Percentiles rank a stretch among this genome's conserved stretches.
Conservation (phyloP, 2,888 invertebrate species). For the Eupithecia insigniata region DNA sequence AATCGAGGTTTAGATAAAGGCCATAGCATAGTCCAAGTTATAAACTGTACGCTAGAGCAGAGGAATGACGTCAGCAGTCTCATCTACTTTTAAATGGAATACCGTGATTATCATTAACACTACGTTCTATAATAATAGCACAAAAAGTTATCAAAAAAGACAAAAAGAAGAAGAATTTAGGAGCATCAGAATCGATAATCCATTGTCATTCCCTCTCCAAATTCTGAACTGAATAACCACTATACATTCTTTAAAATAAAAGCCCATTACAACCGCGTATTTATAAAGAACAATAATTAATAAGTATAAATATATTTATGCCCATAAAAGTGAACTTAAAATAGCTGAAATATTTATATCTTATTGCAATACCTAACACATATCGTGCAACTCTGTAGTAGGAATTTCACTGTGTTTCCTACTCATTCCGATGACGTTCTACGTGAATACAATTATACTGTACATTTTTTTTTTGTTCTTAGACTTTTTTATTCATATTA, state of each 20-base stretch:
- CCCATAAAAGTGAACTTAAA: background rate
- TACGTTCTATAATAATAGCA: background rate
- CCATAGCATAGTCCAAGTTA: slow-evolving; percentile 34
- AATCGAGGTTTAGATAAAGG: slow-evolving; percentile 39
- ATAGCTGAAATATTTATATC: slow-evolving; percentile 32
- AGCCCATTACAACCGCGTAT: background rate
- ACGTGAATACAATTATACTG: background rate
- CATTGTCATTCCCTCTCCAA: too few relatives aligned
- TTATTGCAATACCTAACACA: slow-evolving; percentile 34
- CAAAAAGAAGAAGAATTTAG: background rate
- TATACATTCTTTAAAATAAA: background rate
- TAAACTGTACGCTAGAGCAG: background rate
- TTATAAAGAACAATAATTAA: background rate
- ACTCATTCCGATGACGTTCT: background rate
- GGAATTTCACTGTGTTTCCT: slow-evolving; percentile 19
- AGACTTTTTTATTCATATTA: background rate
- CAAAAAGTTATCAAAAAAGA: too few relatives aligned
- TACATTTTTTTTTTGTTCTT: background rate
- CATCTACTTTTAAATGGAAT: background rate
- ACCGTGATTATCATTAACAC: background rate
- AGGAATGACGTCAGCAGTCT: background rate
- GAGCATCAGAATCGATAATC: too few relatives aligned
- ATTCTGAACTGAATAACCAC: too few relatives aligned
- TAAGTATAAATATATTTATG: background rate
- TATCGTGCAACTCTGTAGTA: slow-evolving; percentile 22